Evolutionary conservation across 2,797 vertebrate genomes (phyloP).

Genomic region (Pseudopleuronectes americanus): DNA sequence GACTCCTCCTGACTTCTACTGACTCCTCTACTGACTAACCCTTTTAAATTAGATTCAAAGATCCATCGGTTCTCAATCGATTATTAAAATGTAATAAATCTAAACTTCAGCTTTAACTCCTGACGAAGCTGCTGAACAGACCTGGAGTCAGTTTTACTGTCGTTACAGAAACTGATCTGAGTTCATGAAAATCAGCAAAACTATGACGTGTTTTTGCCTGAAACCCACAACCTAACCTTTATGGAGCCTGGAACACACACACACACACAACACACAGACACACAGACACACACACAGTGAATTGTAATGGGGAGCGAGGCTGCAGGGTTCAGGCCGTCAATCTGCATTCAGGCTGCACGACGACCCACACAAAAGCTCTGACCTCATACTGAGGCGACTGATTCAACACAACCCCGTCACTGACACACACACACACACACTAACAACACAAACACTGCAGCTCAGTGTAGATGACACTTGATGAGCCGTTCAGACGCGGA

Average conservation of each 20-base stretch:
- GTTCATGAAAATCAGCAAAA: too few relatives aligned
- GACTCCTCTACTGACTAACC: too few relatives aligned
- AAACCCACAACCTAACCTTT: background rate
- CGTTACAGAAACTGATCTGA: too few relatives aligned
- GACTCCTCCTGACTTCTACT: too few relatives aligned
- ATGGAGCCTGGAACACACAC: background rate
- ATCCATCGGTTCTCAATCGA: too few relatives aligned
- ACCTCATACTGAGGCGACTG: constrained; percentile 60
- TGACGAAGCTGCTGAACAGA: too few relatives aligned
- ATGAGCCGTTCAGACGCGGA: background rate
- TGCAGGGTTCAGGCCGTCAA: constrained; percentile 54
- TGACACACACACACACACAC: constrained; percentile 30
- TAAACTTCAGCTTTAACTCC: too few relatives aligned
- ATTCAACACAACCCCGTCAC: constrained; percentile 45
- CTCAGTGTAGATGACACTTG: background rate
- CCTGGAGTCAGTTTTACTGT: too few relatives aligned
- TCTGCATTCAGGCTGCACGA: constrained; percentile 68
- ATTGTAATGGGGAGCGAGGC: constrained; percentile 51
- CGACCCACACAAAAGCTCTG: constrained; percentile 57
- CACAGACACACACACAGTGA: constrained; percentile 35
- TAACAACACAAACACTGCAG: constrained; percentile 15
- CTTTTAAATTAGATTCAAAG: too few relatives aligned
- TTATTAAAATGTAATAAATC: too few relatives aligned
- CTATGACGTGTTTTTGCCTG: too few relatives aligned
- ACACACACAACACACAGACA: background rate